Evolutionary conservation across 2,113 vertebrate genomes (phyloP), one percentile per base, ranked within the genome.

Genomic region (Electrona antarctica): DNA sequence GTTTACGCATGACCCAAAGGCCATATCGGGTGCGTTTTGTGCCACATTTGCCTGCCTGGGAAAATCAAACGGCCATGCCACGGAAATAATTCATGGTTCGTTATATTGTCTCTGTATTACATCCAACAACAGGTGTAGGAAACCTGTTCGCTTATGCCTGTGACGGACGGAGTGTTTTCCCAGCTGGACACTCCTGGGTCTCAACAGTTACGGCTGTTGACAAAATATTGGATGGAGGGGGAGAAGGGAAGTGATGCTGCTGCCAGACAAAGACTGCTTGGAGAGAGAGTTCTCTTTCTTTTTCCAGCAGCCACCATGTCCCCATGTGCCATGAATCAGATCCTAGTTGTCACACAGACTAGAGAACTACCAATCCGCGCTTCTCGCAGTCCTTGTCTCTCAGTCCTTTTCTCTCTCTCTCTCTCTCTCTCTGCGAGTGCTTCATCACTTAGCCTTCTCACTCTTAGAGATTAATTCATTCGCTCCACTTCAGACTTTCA

Each of bases 161-260:
- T 60, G 61, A 72, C 8, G 15, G 71, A 71, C 12, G 47, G 61
- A 56, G n/a, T 66, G 75, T 77, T 73, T 64, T 71, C 65, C 71
- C 73, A 74, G 21, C 45, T 7, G 52, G 60, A 12, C 46, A 12
- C 41, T 41, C 54, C 60, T 51, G 14, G 15, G 11, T 14, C 60
- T 8, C 45, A 66, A 33, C 51, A 76, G 56, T 65, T 58, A n/a
- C 33, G 7, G 6, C n/a, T 64, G 13, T 73, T 80, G 62, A 74
- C 71, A 84, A 74, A 60, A 51, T 49, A 66, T 28, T 47, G 29
- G 49, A 64, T 73, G 7, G 54, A 56, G 54, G 74, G 50, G 76
- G 65, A 67, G 50, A 62, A 1, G 6, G 63, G 76, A 70, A 13
- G 6, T 58, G 14, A 61, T 64, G 62, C 50, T 47, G 8, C 71